A percentile compares a stretch with the other conserved stretches of the same genome.
These are phyloP conservation scores for Salminus brasiliensis DNA, from an alignment of 2,113 vertebrate genomes.

Conservation along the genomic window DNA sequence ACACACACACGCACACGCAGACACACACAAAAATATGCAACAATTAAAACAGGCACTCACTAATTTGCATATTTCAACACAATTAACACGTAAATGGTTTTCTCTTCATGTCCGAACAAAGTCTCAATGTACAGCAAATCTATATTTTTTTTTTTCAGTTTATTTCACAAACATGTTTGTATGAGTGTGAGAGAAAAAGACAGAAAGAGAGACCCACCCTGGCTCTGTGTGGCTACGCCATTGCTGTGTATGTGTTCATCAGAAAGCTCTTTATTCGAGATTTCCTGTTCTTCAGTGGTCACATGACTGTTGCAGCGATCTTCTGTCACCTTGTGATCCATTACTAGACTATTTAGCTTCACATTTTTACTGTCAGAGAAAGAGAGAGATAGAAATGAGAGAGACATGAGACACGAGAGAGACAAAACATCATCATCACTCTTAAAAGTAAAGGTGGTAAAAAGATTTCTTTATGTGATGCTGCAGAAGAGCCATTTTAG, in stretches of 20 bases:
- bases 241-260: conserved; percentile 23
- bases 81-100: neutral
- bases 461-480: no score
- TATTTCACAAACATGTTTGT: neutral
- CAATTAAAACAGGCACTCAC: neutral
- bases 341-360: conserved; percentile 71
- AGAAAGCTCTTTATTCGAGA: conserved; percentile 65
- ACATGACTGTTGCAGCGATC: conserved; percentile 76
- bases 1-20: neutral
- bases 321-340: conserved; percentile 78
- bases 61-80: neutral
- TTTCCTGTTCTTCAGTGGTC: conserved; percentile 71
- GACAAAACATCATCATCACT: no score
- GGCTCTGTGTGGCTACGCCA: conserved; percentile 29
- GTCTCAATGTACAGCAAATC: neutral
- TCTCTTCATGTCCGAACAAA: neutral
- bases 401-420: neutral
- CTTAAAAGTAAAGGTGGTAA: no score
- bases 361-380: conserved; percentile 75
- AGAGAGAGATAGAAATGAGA: neutral
- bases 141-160: no score
- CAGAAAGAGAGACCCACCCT: conserved; percentile 35
- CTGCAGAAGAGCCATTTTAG: no score
- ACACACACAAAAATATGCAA: no score
- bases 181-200: no score